Evolutionary conservation across 2,113 vertebrate species (phyloP), one percentile per base, ranked within the genome.

Genomic region (Polypterus bichir): DNA sequence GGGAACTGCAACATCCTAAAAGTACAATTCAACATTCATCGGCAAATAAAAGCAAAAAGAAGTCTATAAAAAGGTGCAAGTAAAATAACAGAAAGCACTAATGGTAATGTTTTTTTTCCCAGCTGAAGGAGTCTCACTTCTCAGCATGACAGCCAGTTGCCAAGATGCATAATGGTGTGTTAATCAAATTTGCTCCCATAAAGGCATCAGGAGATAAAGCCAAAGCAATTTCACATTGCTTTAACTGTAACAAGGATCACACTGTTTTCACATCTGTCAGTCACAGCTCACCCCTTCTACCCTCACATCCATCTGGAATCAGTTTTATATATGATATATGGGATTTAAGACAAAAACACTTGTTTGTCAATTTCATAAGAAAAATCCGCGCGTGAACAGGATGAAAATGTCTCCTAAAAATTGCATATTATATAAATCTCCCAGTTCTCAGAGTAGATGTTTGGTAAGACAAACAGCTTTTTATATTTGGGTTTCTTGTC

Each of bases 121-220:
- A 53, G 60, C 60, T 53, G 54, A 49, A 49, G 60, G 61, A 53
- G 54, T 62, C 60, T 49, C 47, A 53, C 49, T 48, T 68, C 59
- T 49, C 63, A 65, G 67, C 64, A 61, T 52, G 64, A 44, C 9
- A 49, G 55, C 64, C 53, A 46, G 60, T 63, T 54, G 64, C 64
- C 59, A 49, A 65, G 67, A 52, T 55, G 49, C 49, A 49, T 46
- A 53, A 63, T 63, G 53, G 57, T 57, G 52, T 53, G 47, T 54
- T 68, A 68, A 69, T 59, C 67, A 59, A 52, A 63, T 65, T 54
- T 60, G 51, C 59, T 47, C 47, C 65, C 67, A 64, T 64, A 65
- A 62, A 57, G 64, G 67, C 59, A 59, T 52, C 46, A 59, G 58
- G 46, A 60, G 59, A 56, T 60, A 66, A 63, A 52, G 61, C 52